Evolutionary conservation across 2,888 invertebrate genomes (phyloP).

Genomic region (Latrodectus elegans): DNA sequence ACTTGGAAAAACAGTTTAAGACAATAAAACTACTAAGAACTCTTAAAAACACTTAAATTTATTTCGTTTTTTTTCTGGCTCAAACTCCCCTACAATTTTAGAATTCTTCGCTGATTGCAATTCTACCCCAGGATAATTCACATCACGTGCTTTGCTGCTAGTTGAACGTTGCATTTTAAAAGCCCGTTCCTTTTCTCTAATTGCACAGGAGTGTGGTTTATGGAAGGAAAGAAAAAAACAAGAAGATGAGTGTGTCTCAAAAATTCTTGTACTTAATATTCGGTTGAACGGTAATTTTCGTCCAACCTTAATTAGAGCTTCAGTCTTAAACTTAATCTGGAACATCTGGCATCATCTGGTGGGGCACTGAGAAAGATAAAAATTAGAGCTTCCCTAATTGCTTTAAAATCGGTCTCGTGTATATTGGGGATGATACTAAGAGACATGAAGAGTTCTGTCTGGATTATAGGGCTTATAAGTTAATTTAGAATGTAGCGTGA

Average conservation of each 20-base stretch:
- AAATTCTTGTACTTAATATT: constrained; percentile 28
- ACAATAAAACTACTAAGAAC: too few species aligned
- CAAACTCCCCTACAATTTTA: not conserved
- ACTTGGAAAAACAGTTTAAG: too few species aligned
- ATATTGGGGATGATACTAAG: too few species aligned
- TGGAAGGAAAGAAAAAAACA: not conserved
- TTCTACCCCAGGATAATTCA: not conserved
- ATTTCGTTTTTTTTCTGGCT: too few species aligned
- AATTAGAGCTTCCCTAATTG: constrained; percentile 17
- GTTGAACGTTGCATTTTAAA: constrained; percentile 24
- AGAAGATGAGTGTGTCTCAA: not conserved
- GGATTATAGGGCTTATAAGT: not conserved
- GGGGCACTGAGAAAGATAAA: not conserved
- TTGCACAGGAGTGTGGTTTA: constrained; percentile 1
- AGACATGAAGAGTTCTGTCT: not conserved
- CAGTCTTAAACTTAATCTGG: constrained; percentile 30
- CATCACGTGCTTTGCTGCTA: constrained; percentile 19
- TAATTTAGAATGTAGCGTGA: not conserved
- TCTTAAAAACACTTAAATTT: too few species aligned
- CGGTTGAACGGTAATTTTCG: constrained; percentile 28
- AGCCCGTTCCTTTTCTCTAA: constrained; percentile 15
- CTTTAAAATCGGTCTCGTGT: constrained; percentile 36
- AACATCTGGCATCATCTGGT: constrained; percentile 5
- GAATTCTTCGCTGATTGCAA: not conserved
- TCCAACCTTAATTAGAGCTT: constrained; percentile 27